Evolutionary conservation across 2,888 invertebrate genomes (phyloP), one percentile per base, ranked within the genome.

Genomic region (Lasioglossum villosulum): DNA sequence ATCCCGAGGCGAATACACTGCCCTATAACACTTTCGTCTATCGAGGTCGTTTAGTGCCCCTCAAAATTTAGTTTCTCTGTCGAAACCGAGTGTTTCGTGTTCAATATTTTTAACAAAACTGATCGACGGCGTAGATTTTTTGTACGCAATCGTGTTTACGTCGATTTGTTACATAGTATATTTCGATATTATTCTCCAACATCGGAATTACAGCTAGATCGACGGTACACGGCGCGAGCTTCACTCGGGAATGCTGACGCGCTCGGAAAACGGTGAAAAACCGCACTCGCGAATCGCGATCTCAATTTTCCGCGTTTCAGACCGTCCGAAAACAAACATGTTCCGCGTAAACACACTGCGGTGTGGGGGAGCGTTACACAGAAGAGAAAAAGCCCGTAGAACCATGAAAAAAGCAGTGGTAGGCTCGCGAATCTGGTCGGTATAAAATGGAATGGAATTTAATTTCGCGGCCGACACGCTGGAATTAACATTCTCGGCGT

Each of bases 361-460:
- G 23, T 23, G 23, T 52, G 23, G 23, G 8, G 6, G 2, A 23
- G 23, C 10, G 8, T 27, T 14, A 27, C 59, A 27, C 4, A 14
- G 14, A 59, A 14, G 4, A 27, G 27, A 59, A 59, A 59, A 10
- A 23, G 8, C 37, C 10, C 34, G 66, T 56, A 19, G 30, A 5
- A 30, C 16, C 39, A 27, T 39, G 14, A 42, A 52, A 78, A 63
- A 72, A 39, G 4, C 52, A n/a, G n/a, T n/a, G 52, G 56, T n/a
- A 56, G 56, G 56, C n/a, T 12, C 4, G 56, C n/a, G 56, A 56
- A 56, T 56, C 56, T 56, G 56, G 23, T 56, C 56, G 66, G 79
- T 88, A 80, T 88, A 87, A 91, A 90, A 91, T 90, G 84, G 78
- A 89, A 82, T 80, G 87, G 86, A 92, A 91, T 91, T 91, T 89